These are phyloP conservation scores for Ctenochaetus hawaiiensis DNA, from an alignment of 2,797 vertebrate genomes.

Conservation along the genomic window DNA sequence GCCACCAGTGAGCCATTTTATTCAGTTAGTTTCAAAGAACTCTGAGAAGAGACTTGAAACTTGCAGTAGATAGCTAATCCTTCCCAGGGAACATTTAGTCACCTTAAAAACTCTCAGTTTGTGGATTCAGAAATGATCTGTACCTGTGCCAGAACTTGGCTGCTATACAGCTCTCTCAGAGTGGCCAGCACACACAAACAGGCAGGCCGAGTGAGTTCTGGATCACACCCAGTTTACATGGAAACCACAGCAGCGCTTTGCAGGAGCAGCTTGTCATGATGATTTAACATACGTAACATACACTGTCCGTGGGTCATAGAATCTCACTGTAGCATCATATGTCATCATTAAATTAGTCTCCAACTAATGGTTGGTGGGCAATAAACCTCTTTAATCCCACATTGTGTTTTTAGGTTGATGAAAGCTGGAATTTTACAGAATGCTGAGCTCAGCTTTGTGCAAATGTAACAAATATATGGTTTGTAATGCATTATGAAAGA, in stretches of 20 bases:
- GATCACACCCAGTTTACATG: not conserved
- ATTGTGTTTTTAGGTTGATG: not conserved
- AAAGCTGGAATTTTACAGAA: not conserved
- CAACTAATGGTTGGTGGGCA: not conserved
- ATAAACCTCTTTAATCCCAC: not conserved
- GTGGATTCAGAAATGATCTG: constrained; percentile 25
- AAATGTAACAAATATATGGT: not conserved
- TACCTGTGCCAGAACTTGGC: constrained; percentile 8
- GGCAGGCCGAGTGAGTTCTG: not conserved
- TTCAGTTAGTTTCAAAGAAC: not conserved
- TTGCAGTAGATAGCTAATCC: constrained; percentile 14
- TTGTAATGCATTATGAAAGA: not conserved
- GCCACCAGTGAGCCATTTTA: not conserved
- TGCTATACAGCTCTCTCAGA: constrained; percentile 20
- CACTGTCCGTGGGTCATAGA: not conserved
- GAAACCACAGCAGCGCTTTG: not conserved
- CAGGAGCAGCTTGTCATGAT: not conserved
- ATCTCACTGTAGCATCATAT: not conserved
- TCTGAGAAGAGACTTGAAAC: not conserved
- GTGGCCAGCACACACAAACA: not conserved
- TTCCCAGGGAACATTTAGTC: constrained; percentile 32
- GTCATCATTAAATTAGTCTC: not conserved
- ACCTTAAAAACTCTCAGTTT: constrained; percentile 31
- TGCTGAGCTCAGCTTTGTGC: not conserved
- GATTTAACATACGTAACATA: not conserved